Evolutionary conservation across 2,113 vertebrate genomes (phyloP), one percentile per base, ranked within the genome.

Genomic region (Chlorocebus sabaeus): DNA sequence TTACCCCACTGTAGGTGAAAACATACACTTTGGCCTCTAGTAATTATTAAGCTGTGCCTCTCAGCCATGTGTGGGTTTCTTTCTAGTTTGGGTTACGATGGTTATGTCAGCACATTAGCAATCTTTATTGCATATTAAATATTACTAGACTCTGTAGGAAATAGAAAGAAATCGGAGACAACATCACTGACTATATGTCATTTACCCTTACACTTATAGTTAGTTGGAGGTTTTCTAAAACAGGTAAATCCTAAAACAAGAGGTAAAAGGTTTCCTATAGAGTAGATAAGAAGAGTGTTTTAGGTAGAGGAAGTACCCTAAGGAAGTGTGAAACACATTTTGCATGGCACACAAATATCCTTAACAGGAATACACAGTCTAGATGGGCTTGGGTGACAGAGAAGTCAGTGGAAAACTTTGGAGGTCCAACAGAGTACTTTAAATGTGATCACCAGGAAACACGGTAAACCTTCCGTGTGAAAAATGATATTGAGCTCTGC

Each of bases 111-210:
- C 48, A 79, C 11, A 48, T n/a, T 50, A 88, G 61, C 38, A 38
- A 61, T 75, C 48, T 85, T 64, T 81, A 43, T 4, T 64, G 72
- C 17, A 45, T 52, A 89, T 64, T 57, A 85, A 79, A 78, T 25
- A 25, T 75, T 81, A 55, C 40, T 89, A 73, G 61, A 84, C 59
- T 95, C 38, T 92, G 25, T 73, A 83, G 68, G 18, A 92, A 68
- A 91, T 59, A 75, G 16, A 84, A 96, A 59, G 27, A 92, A 97
- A 48, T 48, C 68, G n/a, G 95, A 94, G 40, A 83, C 11, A 88
- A 43, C 11, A 32, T 75, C 48, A 22, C 45, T 81, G 13, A 55
- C 23, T 76, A 55, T 6, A 95, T 20, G 1, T 92, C 92, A 78
- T 78, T 90, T 80, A 90, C n/a, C 9, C 20, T 45, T 81, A 92